phyloP scores from a whole-genome alignment of 2,797 vertebrate species.

The Geotrypetes seraphini region DNA sequence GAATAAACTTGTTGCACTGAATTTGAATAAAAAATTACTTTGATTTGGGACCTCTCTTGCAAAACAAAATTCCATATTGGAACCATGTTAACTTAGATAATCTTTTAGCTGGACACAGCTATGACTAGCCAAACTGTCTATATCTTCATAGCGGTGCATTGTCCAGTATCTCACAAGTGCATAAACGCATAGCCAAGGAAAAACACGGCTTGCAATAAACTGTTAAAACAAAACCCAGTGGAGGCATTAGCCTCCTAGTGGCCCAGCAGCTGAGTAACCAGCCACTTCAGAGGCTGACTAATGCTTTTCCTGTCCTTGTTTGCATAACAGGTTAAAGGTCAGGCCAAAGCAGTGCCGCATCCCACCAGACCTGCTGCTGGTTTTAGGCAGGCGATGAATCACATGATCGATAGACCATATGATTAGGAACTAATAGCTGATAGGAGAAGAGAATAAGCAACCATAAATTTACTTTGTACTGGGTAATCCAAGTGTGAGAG shows the following conservation, averaged over 20 bases:
- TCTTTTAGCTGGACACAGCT: no score
- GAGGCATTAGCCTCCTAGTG: conserved; percentile 48
- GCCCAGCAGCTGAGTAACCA: conserved; percentile 29
- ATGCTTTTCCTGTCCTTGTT: conserved; percentile 46
- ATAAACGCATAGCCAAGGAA: no score
- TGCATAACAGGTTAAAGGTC: conserved; percentile 64
- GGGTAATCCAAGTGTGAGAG: conserved; percentile 64
- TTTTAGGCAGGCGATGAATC: conserved; percentile 72
- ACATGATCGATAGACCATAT: conserved; percentile 80
- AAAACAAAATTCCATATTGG: no score
- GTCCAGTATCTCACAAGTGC: no score
- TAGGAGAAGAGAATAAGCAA: conserved; percentile 65
- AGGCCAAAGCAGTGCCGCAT: conserved; percentile 41
- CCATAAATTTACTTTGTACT: conserved; percentile 63
- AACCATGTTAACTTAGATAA: no score
- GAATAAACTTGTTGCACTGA: no score
- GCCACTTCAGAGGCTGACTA: conserved; percentile 42
- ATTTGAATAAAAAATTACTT: no score
- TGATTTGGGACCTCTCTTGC: no score
- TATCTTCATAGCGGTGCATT: no score
- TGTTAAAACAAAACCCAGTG: no score
- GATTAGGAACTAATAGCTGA: conserved; percentile 77
- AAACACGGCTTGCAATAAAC: no score
- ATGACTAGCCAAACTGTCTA: no score
- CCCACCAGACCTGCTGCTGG: conserved; percentile 57